Percentiles rank a stretch among this genome's conserved stretches.
Evolutionary conservation across 2,797 vertebrate genomes (phyloP).

Genomic region (Lateolabrax maculatus): DNA sequence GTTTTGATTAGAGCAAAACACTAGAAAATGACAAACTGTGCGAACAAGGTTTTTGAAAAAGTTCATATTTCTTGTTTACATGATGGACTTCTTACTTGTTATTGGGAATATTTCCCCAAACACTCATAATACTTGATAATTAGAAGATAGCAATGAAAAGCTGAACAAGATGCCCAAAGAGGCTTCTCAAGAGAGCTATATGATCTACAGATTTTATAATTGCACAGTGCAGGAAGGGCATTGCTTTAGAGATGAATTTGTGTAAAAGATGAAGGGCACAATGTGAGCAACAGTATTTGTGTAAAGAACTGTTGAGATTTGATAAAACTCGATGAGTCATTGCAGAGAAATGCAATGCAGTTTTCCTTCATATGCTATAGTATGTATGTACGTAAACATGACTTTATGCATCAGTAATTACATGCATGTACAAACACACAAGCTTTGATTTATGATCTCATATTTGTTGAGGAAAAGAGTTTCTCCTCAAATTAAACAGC

Average conservation of each 20-base stretch:
- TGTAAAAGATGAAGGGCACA: constrained; percentile 52
- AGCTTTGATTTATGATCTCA: constrained; percentile 43
- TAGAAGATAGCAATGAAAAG: constrained; percentile 56
- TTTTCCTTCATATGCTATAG: not conserved
- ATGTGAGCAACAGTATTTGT: constrained; percentile 29
- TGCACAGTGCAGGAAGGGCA: constrained; percentile 43
- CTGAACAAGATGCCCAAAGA: constrained; percentile 50
- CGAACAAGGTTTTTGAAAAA: constrained; percentile 18
- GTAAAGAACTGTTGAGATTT: constrained; percentile 18
- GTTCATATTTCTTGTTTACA: constrained; percentile 52
- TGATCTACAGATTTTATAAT: constrained; percentile 71
- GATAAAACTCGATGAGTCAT: not conserved
- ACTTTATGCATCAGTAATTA: constrained; percentile 25
- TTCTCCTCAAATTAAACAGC: constrained; percentile 3
- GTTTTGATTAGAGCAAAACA: constrained; percentile 31
- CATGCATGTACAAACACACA: constrained; percentile 22
- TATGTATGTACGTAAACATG: constrained; percentile 26
- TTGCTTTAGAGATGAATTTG: constrained; percentile 49
- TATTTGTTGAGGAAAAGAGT: constrained; percentile 25
- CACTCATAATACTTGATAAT: constrained; percentile 69
- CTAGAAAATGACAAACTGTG: constrained; percentile 2
- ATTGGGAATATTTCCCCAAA: constrained; percentile 59
- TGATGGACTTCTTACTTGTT: constrained; percentile 58
- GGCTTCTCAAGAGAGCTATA: constrained; percentile 60
- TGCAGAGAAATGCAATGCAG: not conserved